Evolutionary conservation across 2,888 invertebrate species (phyloP).

Genomic region (Meta bourneti): DNA sequence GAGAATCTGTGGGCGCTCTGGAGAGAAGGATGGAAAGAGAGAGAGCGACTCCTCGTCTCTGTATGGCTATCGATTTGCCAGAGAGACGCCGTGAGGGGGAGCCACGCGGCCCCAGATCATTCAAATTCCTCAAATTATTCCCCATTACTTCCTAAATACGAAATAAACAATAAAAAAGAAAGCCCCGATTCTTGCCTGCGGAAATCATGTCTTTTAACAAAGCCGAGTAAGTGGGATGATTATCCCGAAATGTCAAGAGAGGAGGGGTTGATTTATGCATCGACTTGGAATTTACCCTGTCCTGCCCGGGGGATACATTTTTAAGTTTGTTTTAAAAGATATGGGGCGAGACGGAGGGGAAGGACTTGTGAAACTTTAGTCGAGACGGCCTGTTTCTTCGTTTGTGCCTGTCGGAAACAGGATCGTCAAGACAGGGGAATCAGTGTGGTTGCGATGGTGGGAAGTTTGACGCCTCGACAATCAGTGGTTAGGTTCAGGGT

Average conservation of each 20-base stretch:
- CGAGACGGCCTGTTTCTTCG: too few species aligned
- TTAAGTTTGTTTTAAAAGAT: not conserved
- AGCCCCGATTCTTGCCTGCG: slow-evolving; percentile 9
- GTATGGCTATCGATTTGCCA: slow-evolving; percentile 37
- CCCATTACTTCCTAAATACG: slow-evolving; percentile 28
- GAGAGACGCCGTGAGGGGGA: slow-evolving; percentile 55
- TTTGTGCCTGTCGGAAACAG: too few species aligned
- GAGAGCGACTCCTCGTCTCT: slow-evolving; percentile 20
- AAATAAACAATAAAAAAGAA: slow-evolving; percentile 27
- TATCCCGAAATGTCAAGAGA: slow-evolving; percentile 3
- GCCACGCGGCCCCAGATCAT: slow-evolving; percentile 42
- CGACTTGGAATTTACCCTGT: not conserved
- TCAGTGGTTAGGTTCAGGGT: too few species aligned
- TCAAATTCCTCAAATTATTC: slow-evolving; percentile 43
- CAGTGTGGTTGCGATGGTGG: too few species aligned
- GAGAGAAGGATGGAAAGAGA: slow-evolving; percentile 24
- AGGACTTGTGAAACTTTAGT: not conserved
- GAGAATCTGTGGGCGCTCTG: slow-evolving; percentile 21
- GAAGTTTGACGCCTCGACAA: too few species aligned
- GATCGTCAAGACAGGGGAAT: too few species aligned
- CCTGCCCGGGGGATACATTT: not conserved
- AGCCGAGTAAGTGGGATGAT: slow-evolving; percentile 21
- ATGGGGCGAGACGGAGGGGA: not conserved
- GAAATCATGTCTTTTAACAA: slow-evolving; percentile 14
- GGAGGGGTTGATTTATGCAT: slow-evolving; percentile 2